phyloP scores from a whole-genome alignment of 2,797 vertebrate genomes.

The Brachymystax lenok region DNA sequence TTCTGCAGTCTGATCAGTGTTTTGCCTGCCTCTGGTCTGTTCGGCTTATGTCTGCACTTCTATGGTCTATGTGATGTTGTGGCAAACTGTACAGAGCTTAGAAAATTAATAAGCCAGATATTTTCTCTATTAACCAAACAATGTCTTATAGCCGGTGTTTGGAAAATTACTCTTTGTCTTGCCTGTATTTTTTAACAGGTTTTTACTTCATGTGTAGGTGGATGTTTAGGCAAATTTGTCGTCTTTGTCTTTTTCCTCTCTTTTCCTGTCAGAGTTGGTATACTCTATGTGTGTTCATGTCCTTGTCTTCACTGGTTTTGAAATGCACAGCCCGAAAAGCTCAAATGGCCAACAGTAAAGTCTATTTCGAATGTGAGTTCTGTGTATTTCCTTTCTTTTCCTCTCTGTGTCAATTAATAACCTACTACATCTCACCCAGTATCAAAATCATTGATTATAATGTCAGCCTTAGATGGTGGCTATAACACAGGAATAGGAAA shows the following conservation, averaged over 20 bases:
- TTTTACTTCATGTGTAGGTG: background rate
- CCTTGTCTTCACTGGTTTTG: background rate
- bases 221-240: background rate
- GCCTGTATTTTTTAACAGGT: constrained; percentile 32
- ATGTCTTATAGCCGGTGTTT: constrained; percentile 14
- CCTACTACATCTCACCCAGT: too few relatives aligned
- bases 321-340: background rate
- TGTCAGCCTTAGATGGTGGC: too few relatives aligned
- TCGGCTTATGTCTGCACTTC: constrained; percentile 50
- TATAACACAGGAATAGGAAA: too few relatives aligned
- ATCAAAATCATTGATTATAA: too few relatives aligned
- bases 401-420: constrained; percentile 6
- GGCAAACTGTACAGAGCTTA: constrained; percentile 46
- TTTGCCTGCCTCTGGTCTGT: constrained; percentile 58
- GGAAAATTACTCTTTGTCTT: constrained; percentile 22
- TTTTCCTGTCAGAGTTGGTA: constrained; percentile 31
- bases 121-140: constrained; percentile 22
- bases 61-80: constrained; percentile 53
- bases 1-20: constrained; percentile 50
- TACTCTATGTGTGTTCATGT: background rate
- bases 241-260: background rate
- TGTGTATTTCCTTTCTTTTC: background rate
- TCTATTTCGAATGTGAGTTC: background rate
- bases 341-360: background rate
- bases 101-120: constrained; percentile 11